These are phyloP conservation scores for Polyommatus iphigenia DNA, from an alignment of 2,888 invertebrate species.

Conservation along the genomic window DNA sequence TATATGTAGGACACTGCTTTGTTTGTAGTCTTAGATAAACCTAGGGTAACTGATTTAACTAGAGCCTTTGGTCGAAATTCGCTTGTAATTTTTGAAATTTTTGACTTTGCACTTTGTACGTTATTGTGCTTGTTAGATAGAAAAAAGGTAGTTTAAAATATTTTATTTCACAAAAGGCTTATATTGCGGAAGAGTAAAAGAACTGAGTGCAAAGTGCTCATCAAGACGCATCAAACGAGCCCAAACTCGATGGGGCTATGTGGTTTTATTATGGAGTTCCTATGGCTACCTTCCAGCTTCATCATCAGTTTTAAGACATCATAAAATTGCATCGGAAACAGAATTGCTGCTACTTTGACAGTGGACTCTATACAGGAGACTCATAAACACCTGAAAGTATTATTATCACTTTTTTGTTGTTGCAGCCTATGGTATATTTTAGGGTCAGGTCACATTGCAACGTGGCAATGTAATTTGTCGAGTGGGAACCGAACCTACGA, in stretches of 20 bases:
- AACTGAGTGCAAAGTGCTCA: not conserved
- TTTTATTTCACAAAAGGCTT: no score
- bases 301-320: not conserved
- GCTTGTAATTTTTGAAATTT: not conserved
- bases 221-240: not conserved
- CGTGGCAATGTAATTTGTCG: not conserved
- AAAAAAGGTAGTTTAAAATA: no score
- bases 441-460: no score
- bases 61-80: not conserved
- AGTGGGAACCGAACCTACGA: not conserved
- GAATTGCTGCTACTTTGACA: no score
- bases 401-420: no score
- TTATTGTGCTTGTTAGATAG: no score
- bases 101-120: no score
- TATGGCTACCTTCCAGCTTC: not conserved
- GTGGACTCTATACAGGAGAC: no score
- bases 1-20: constrained; percentile 17
- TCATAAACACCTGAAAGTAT: no score
- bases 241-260: not conserved
- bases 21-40: not conserved
- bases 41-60: not conserved
- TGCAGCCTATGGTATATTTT: no score
- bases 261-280: not conserved
- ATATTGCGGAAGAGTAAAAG: not conserved
- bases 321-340: not conserved